phyloP scores from a whole-genome alignment of 2,113 vertebrate species.

The Manacus vitellinus region DNA sequence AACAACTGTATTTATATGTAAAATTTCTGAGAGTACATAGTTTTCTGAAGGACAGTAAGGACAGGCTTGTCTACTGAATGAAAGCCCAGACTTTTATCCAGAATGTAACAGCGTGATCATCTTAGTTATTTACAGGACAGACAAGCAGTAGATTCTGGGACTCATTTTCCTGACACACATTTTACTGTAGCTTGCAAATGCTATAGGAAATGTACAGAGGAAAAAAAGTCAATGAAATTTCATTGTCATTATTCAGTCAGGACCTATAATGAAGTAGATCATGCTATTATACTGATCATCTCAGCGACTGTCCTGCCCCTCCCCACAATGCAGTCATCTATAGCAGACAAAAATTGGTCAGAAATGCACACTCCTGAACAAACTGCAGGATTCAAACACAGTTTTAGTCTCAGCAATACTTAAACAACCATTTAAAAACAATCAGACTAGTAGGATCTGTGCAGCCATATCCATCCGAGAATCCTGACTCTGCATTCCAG shows the following conservation, averaged over 20 bases:
- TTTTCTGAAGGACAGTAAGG: constrained; percentile 14
- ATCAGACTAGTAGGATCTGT: neutral
- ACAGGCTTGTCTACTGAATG: neutral
- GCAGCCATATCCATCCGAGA: neutral
- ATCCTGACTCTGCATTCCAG: constrained; percentile 49
- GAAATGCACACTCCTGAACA: neutral
- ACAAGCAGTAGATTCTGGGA: neutral
- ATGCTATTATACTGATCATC: constrained; percentile 14
- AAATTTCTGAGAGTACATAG: neutral
- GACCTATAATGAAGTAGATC: constrained; percentile 25
- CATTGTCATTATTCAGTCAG: constrained; percentile 15
- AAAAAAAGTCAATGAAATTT: neutral
- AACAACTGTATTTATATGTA: neutral
- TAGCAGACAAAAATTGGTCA: neutral
- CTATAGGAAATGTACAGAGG: neutral
- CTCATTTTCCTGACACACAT: neutral
- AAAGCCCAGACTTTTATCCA: neutral
- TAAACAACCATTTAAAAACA: neutral
- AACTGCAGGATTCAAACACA: neutral
- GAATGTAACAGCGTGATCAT: neutral
- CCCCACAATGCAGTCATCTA: constrained; percentile 47
- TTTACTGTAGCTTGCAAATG: neutral
- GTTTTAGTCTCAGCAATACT: neutral
- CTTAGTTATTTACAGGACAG: constrained; percentile 17
- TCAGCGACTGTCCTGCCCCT: constrained; percentile 37